These are phyloP conservation scores for Enteromius viviparus DNA, from an alignment of 2,797 vertebrate species.

Conservation along the genomic window DNA sequence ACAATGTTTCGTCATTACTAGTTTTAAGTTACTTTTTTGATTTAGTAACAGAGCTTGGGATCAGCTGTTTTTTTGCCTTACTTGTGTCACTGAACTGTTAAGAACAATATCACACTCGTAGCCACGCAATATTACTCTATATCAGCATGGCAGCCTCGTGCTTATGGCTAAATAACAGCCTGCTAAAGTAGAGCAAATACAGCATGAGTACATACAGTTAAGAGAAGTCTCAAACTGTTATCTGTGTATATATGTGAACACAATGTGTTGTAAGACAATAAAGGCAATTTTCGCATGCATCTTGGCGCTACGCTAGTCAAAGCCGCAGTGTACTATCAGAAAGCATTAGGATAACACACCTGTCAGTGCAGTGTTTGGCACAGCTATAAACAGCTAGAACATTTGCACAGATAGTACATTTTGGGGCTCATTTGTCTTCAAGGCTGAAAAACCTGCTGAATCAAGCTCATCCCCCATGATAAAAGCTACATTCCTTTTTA, in stretches of 20 bases:
- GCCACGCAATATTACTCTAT: neutral
- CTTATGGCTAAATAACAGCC: neutral
- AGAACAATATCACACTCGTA: neutral
- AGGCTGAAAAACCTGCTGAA: conserved; percentile 10
- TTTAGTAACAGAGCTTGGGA: neutral
- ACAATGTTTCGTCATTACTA: neutral
- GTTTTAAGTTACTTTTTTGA: neutral
- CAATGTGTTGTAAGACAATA: neutral
- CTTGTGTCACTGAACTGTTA: neutral
- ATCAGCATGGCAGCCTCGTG: neutral
- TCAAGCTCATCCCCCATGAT: conserved; percentile 35
- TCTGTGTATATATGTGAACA: neutral
- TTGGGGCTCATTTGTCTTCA: conserved; percentile 5
- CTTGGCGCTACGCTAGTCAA: conserved; percentile 54
- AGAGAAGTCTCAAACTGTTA: neutral
- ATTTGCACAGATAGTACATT: conserved; percentile 15
- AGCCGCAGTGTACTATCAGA: conserved; percentile 49
- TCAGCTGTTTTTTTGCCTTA: too few species aligned
- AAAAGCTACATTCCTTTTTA: conserved; percentile 17
- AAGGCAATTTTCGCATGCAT: neutral
- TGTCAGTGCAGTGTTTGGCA: conserved; percentile 61
- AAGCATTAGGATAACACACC: conserved; percentile 51
- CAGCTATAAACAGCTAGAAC: neutral
- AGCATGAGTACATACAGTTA: neutral
- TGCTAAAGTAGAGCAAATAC: too few species aligned